These are phyloP conservation scores for Rhodinocichla rosea DNA, from an alignment of 2,113 vertebrate species.

Conservation along the genomic window DNA sequence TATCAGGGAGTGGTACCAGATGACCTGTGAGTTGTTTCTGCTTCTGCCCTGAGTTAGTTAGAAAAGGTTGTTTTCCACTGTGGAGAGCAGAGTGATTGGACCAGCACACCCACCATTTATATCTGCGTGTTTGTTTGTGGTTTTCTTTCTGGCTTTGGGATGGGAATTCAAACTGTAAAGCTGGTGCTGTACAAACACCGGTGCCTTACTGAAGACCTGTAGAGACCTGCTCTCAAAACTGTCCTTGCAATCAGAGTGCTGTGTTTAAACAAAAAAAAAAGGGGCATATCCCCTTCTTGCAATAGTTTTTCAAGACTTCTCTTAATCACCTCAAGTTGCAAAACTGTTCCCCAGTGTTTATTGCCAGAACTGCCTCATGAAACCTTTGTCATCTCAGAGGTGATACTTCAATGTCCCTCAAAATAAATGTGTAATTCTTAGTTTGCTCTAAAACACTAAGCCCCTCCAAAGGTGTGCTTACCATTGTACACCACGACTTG, in stretches of 20 bases:
- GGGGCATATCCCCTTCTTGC: background rate
- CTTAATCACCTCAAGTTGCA: background rate
- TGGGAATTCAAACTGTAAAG: background rate
- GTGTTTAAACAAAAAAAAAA: background rate
- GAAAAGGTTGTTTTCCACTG: background rate
- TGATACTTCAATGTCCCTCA: background rate
- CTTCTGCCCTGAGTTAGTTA: background rate
- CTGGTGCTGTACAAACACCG: background rate
- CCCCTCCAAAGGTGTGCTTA: background rate
- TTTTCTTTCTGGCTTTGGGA: background rate
- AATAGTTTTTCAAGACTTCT: background rate
- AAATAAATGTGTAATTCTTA: background rate
- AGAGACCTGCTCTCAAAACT: background rate
- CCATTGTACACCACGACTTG: background rate
- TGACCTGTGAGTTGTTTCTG: background rate
- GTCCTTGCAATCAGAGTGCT: background rate
- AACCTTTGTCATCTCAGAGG: background rate
- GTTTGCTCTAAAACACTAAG: background rate
- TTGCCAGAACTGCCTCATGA: background rate
- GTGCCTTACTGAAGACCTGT: background rate
- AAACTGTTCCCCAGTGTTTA: background rate
- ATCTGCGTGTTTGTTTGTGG: background rate
- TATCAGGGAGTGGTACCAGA: background rate
- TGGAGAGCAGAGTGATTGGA: background rate
- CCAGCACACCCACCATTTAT: background rate